Conservation (phyloP, 2,113 vertebrate species). For the Gorilla gorilla region DNA sequence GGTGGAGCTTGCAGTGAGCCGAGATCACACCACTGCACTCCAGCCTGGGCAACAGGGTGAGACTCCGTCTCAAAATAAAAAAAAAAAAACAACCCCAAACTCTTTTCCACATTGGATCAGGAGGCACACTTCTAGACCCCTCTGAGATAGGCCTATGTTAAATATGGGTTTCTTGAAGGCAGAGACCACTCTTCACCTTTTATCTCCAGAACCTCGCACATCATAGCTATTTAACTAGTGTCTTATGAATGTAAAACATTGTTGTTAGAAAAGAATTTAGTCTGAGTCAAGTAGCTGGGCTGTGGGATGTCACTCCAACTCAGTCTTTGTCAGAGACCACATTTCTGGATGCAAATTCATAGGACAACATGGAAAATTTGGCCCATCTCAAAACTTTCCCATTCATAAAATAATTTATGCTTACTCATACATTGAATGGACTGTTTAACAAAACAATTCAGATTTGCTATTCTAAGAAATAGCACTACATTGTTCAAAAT, state of each 20-base stretch:
- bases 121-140: not conserved
- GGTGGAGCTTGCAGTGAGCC: too few relatives aligned
- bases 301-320: not conserved
- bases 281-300: not conserved
- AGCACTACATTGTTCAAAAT: not conserved
- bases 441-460: not conserved
- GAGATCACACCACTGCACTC: too few relatives aligned
- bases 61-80: too few relatives aligned
- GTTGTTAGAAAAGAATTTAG: conserved; percentile 19
- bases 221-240: not conserved
- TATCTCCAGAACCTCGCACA: not conserved
- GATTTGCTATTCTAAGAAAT: not conserved
- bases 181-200: not conserved
- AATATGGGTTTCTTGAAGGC: conserved; percentile 35
- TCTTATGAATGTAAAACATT: not conserved
- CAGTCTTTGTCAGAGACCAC: not conserved
- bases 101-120: not conserved
- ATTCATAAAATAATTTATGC: not conserved
- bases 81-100: not conserved
- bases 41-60: too few relatives aligned
- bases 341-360: conserved; percentile 25
- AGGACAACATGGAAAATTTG: not conserved
- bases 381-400: not conserved
- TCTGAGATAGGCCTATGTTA: not conserved
- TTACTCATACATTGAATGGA: not conserved